Evolutionary conservation across 1,140 invertebrate genomes (phyloP).

Genomic region (Drosophila oshimai): DNA sequence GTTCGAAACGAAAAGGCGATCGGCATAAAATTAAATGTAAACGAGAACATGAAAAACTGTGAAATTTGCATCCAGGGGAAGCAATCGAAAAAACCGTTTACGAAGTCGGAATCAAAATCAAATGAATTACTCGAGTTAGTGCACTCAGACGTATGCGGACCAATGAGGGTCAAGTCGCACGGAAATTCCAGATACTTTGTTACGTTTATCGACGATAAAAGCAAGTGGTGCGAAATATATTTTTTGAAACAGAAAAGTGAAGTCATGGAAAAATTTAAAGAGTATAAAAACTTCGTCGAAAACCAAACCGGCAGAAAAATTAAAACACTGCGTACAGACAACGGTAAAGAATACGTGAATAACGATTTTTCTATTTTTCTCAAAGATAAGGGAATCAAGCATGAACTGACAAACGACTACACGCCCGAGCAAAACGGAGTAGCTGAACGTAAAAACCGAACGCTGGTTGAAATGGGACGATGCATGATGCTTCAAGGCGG

Average conservation of each 20-base stretch:
- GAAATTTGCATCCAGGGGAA: constrained; percentile 18
- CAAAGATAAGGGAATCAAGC: too few species aligned
- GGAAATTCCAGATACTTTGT: neutral
- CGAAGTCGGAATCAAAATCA: neutral
- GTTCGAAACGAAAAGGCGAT: neutral
- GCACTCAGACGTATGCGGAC: neutral
- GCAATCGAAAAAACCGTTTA: neutral
- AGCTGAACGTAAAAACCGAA: constrained; percentile 59
- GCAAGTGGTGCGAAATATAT: neutral
- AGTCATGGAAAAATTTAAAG: neutral
- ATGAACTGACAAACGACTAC: constrained; percentile 46
- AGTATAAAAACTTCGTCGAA: neutral
- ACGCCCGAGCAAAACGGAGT: constrained; percentile 19
- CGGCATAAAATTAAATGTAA: neutral
- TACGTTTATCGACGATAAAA: neutral
- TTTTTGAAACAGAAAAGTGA: neutral
- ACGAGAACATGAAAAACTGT: constrained; percentile 1
- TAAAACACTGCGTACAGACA: constrained; percentile 30
- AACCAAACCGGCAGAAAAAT: too few species aligned
- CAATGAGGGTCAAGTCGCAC: neutral
- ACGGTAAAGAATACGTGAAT: constrained; percentile 77
- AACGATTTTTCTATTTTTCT: too few species aligned
- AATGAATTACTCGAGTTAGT: constrained; percentile 32
- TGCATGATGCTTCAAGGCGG: constrained; percentile 40
- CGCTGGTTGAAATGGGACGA: constrained; percentile 67